Evolutionary conservation across 2,888 invertebrate genomes (phyloP).

Genomic region (Hoplodrina ambigua): DNA sequence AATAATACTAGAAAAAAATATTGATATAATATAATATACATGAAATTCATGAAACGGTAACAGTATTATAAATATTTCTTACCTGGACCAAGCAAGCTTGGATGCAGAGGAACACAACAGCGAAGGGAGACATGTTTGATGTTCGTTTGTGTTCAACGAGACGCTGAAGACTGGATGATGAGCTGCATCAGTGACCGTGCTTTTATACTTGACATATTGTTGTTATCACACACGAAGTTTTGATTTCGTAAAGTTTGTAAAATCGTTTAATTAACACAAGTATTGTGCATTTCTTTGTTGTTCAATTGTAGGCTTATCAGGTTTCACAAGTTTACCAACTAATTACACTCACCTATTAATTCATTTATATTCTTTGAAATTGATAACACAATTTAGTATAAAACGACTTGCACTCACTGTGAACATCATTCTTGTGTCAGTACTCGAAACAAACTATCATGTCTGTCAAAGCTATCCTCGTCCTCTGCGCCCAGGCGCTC

Average conservation of each 20-base stretch:
- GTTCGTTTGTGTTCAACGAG: constrained; percentile 21
- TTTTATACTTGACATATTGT: constrained; percentile 15
- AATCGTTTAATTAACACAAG: not conserved
- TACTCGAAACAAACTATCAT: constrained; percentile 52
- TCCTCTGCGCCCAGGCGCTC: constrained; percentile 66
- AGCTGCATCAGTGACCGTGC: not conserved
- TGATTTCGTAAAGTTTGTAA: not conserved
- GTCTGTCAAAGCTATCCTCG: constrained; percentile 66
- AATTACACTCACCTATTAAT: constrained; percentile 2
- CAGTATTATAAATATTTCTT: not conserved
- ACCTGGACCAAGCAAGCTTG: constrained; percentile 58
- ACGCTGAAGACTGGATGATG: constrained; percentile 35
- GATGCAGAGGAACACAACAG: constrained; percentile 49
- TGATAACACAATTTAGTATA: constrained; percentile 20
- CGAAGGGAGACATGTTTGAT: constrained; percentile 45
- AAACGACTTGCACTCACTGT: not conserved
- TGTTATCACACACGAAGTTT: not conserved
- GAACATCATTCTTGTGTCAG: constrained; percentile 24
- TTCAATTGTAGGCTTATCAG: constrained; percentile 16
- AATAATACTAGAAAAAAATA: no score
- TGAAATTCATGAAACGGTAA: not conserved
- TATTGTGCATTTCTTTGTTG: not conserved
- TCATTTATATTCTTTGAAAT: not conserved
- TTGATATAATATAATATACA: no score
- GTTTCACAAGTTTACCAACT: constrained; percentile 8